Base-by-base conservation (phyloP, 2,888 invertebrate genomes). In the Lasioglossum villosulum region DNA sequence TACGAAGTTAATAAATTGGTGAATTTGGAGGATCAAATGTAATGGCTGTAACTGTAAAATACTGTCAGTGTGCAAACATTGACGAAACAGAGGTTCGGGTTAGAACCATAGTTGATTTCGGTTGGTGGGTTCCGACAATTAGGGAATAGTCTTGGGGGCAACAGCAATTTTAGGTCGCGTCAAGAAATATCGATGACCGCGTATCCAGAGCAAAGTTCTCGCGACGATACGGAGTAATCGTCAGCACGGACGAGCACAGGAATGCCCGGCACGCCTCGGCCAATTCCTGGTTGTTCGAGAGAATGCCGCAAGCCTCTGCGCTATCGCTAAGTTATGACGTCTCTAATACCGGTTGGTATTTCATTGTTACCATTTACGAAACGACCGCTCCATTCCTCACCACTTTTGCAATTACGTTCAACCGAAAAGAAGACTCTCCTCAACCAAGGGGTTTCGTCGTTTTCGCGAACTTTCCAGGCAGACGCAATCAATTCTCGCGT, bases 301-400 rank as follows among this genome's bases (percentile, higher is more conserved):
- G 80, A 90, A 90, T 86, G 86, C 87, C 89, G 71, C 90, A 82
- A 84, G 56, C 75, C 78, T 82, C 75, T 68, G 56, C n/a, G 75
- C 89, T 74, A 80, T 82, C 85, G 84, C 82, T 84, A 90, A 90
- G 88, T 90, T 90, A 90, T 90, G 90, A 90, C 87, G 82, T 83
- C 88, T 90, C 83, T 87, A 90, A 90, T 90, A 87, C 82, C 79
- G 39, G 45, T 45, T 88, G 90, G 83, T 87, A 90, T 90, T 90
- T 90, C 90, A 87, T 88, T 87, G 90, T 88, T 83, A 80, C 82
- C 87, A 78, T 86, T 84, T 82, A 83, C 75, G 75, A 83, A 87
- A 88, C 82, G 86, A 52, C 75, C 81, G 73, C 83, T 48, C 78
- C 76, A 66, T 86, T 63, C 52, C 75, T 82, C 75, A 42, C 66